Percentiles rank a stretch among this genome's conserved stretches.
These are phyloP conservation scores for Ammospiza caudacuta DNA, from an alignment of 2,113 vertebrate species.

Conservation along the genomic window DNA sequence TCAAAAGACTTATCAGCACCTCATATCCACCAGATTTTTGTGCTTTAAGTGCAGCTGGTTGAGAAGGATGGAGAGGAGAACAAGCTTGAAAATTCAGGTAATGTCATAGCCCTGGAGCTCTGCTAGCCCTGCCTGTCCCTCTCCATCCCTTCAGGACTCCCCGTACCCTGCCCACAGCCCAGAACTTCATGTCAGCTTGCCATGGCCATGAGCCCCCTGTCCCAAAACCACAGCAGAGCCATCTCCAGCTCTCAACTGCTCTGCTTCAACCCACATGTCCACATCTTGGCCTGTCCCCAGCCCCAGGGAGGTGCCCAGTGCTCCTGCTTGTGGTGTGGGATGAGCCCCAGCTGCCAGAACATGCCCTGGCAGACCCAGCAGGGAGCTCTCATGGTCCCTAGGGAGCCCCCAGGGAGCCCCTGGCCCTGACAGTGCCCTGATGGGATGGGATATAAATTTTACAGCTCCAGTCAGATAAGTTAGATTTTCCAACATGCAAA, in stretches of 20 bases:
- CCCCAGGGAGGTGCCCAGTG: background rate
- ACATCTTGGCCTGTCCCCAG: background rate
- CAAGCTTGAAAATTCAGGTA: background rate
- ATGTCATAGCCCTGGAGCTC: background rate
- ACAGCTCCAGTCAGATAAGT: background rate
- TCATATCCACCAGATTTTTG: background rate
- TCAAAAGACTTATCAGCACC: background rate
- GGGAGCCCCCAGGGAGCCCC: background rate
- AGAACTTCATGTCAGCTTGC: background rate
- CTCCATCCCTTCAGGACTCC: rapidly evolving
- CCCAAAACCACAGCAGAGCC: background rate
- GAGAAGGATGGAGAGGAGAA: background rate
- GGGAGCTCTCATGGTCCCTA: background rate
- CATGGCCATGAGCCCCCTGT: background rate
- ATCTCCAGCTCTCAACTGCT: background rate
- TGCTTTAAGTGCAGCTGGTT: background rate
- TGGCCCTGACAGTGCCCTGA: background rate
- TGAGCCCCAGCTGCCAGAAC: background rate
- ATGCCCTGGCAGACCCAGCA: background rate
- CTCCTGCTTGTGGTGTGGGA: background rate
- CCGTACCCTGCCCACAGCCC: background rate
- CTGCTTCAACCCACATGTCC: too few species aligned
- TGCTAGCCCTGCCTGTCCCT: background rate
- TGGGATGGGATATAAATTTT: background rate
- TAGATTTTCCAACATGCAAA: background rate